These are phyloP conservation scores for Anolis sagrei DNA, from an alignment of 2,113 vertebrate species.

Conservation along the genomic window DNA sequence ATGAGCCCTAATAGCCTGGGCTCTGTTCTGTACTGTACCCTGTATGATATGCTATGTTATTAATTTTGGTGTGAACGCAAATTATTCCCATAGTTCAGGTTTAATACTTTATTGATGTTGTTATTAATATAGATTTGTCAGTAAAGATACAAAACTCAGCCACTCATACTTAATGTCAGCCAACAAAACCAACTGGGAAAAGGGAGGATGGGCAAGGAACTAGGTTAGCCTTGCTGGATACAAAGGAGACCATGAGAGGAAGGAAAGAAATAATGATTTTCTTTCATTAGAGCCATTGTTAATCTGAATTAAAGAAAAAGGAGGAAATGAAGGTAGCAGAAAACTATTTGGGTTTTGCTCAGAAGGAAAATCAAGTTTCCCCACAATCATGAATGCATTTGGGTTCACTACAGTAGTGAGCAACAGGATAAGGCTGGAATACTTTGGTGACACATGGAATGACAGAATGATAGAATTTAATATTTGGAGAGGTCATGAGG, in stretches of 20 bases:
- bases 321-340: slow-evolving; percentile 9
- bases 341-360: background rate
- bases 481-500: no score
- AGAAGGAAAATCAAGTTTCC: background rate
- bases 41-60: slow-evolving; percentile 69
- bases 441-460: no score
- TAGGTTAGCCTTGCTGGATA: slow-evolving; percentile 18
- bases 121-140: slow-evolving; percentile 82
- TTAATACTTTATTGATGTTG: slow-evolving; percentile 81
- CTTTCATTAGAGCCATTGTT: slow-evolving; percentile 58
- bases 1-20: slow-evolving; percentile 70
- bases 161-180: slow-evolving; percentile 66
- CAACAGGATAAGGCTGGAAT: background rate
- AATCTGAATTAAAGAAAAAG: slow-evolving; percentile 41
- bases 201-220: accelerated
- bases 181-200: slow-evolving; percentile 52
- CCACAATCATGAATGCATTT: background rate
- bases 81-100: slow-evolving; percentile 77
- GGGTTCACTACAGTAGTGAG: background rate
- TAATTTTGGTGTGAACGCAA: slow-evolving; percentile 77
- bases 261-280: slow-evolving; percentile 40
- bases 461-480: no score
- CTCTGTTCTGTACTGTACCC: slow-evolving; percentile 51
- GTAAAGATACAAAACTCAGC: slow-evolving; percentile 76
- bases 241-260: background rate